phyloP scores from a whole-genome alignment of 1,140 invertebrate genomes.

The Whitmania pigra region DNA sequence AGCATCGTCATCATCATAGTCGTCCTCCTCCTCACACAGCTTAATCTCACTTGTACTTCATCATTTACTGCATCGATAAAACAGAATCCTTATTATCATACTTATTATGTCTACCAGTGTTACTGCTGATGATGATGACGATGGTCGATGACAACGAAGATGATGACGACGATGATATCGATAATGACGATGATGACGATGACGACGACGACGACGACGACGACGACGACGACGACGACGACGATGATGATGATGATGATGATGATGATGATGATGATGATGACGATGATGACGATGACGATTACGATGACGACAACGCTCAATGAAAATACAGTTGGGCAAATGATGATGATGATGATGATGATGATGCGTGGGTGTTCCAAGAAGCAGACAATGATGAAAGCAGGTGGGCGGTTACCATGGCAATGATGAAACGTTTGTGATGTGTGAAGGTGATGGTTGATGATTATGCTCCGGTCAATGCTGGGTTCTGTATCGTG shows the following conservation, averaged over 20 bases:
- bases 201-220: constrained; percentile 1
- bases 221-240: background rate
- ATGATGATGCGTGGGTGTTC: no score
- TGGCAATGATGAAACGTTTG: background rate
- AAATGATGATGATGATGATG: background rate
- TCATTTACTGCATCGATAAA: background rate
- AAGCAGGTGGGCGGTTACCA: background rate
- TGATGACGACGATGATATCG: background rate
- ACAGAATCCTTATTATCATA: background rate
- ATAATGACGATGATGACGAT: background rate
- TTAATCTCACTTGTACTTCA: background rate
- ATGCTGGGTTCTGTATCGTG: no score
- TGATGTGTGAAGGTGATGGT: no score
- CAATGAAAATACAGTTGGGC: background rate
- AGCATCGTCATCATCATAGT: background rate
- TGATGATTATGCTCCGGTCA: no score
- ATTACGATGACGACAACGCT: constrained; percentile 2
- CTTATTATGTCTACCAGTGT: no score
- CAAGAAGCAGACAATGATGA: no score
- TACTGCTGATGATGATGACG: background rate
- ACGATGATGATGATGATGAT: constrained; percentile 1
- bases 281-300: constrained; percentile 3
- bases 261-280: constrained; percentile 6
- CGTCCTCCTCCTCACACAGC: background rate
- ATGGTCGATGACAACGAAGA: background rate